Base-by-base conservation (phyloP, 2,113 vertebrate genomes). In the Chascanopsetta lugubris region DNA sequence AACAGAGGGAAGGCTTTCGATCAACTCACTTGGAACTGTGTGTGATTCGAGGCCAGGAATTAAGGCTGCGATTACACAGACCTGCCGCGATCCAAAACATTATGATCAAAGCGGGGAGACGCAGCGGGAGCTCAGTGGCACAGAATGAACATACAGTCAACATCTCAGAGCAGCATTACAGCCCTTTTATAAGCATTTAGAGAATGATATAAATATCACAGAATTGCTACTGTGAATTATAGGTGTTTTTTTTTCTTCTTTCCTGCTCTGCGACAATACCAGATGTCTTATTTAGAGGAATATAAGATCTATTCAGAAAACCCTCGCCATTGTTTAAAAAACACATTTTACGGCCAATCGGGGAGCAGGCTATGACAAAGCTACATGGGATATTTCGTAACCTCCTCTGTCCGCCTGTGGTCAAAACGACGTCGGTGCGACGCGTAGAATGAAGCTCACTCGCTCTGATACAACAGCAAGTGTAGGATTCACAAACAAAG, bases 1-100 rank as follows among this genome's bases (percentile, higher is more conserved):
- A 72, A 68, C 63, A 46, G 62, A 55, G 45, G 36, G 38, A 50
- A 72, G 61, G 53, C 26, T 76, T 85, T 82, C 34, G 61, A 75
- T 75, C 72, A 71, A 77, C 50, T 77, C 72, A 53, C 45, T 65
- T 57, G 73, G 69, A 82, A 54, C 72, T 43, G 66, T 34, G 49
- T 77, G 79, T 60, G 72, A 87, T 78, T 84, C 25, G 56, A 84
- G 72, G 74, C 61, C 50, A 58, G 49, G 82, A 72, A 85, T 83
- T 85, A 85, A 72, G 58, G 32, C 50, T 65, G 78, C n/a, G 67
- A 85, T 85, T 84, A 90, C 72, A 86, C 74, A 72, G 64, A 72
- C 56, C 51, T 68, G 49, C 61, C 67, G 64, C 45, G 64, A 75
- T 72, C 50, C 60, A 65, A 71, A 84, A 82, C 62, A 67, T 61